Base-by-base conservation (phyloP, 64 coral and sea anemone genomes). In the Montipora sp. region DNA sequence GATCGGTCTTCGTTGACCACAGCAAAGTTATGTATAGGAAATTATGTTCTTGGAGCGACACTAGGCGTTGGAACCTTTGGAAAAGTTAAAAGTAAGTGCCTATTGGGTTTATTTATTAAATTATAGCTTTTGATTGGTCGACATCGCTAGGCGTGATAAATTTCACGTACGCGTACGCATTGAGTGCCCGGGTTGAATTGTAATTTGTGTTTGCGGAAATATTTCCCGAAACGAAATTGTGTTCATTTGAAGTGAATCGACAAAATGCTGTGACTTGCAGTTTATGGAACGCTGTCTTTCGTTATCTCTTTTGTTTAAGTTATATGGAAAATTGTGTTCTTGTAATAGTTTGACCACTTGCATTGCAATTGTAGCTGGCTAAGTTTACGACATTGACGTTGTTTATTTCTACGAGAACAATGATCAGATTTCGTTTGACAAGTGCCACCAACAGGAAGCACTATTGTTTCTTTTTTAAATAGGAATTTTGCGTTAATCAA, bases 41-140 rank as follows among this genome's bases (percentile, higher is more conserved):
- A 98, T 87, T 98, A 98, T 63, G 77, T 95, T 63, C 93, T 98
- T 22, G 96, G 96, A 77, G 74, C 79, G 7, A 98, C 96, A 7
- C 66, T 98, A 51, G 96, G 96, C 21, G 90, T 95, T 88, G 96
- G 96, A 22, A 98, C 96, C 14, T 98, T 98, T 98, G 96, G 96
- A 22, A 98, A 98, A 98, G 96, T 98, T 18, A 98, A 98, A 93
- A 73, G 96, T 98, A 91, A 88, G 96, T 93, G 16, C 14, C 80
- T n/a, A 2, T 11, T 15, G 3, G 36, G 21, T 60, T 89, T 59
- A 4, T 14, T 44, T 8, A 8, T 8, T 0, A 44, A 53, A 18
- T 10, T 23, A 7, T 48, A 2, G 4, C 12, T 57, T 74, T 18
- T 14, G 19, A 50, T 48, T 19, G 8, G 2, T 19, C 19, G 13